Evolutionary conservation across 1,140 invertebrate species (phyloP).

Genomic region (Gonatopus flavifemur): DNA sequence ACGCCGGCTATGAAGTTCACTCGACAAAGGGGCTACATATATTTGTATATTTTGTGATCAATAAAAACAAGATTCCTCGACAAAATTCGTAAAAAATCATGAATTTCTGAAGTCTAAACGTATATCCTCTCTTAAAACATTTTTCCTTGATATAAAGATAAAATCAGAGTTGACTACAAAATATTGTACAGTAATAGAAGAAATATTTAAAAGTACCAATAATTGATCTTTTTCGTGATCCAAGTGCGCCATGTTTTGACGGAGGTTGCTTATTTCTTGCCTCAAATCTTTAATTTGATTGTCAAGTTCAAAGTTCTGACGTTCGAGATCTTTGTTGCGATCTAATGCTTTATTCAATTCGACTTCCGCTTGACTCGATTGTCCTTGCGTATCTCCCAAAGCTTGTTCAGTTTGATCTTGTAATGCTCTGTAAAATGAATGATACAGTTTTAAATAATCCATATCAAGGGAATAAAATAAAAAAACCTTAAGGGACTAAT

Average conservation of each 20-base stretch:
- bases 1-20: too few relatives aligned
- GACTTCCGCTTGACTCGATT: slow-evolving; percentile 59
- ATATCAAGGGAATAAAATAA: slow-evolving; percentile 46
- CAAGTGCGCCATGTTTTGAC: slow-evolving; percentile 58
- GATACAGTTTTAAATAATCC: too few relatives aligned
- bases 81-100: too few relatives aligned
- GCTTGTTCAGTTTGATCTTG: slow-evolving; percentile 66
- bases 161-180: too few relatives aligned
- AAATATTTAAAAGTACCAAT: slow-evolving; percentile 46
- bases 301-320: slow-evolving; percentile 60
- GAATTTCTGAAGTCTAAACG: too few relatives aligned
- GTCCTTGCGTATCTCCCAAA: slow-evolving; percentile 60
- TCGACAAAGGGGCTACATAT: too few relatives aligned
- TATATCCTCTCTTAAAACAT: too few relatives aligned
- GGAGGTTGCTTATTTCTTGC: slow-evolving; percentile 61
- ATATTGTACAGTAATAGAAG: too few relatives aligned
- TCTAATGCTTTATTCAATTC: slow-evolving; percentile 61
- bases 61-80: too few relatives aligned
- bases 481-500: slow-evolving; percentile 53
- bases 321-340: slow-evolving; percentile 59
- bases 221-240: slow-evolving; percentile 66
- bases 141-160: too few relatives aligned
- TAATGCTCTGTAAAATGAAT: slow-evolving; percentile 59
- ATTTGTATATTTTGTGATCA: too few relatives aligned
- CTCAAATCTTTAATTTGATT: slow-evolving; percentile 60